Evolutionary conservation across 1,140 invertebrate species (phyloP).

Genomic region (Meloidogyne floridensis): DNA sequence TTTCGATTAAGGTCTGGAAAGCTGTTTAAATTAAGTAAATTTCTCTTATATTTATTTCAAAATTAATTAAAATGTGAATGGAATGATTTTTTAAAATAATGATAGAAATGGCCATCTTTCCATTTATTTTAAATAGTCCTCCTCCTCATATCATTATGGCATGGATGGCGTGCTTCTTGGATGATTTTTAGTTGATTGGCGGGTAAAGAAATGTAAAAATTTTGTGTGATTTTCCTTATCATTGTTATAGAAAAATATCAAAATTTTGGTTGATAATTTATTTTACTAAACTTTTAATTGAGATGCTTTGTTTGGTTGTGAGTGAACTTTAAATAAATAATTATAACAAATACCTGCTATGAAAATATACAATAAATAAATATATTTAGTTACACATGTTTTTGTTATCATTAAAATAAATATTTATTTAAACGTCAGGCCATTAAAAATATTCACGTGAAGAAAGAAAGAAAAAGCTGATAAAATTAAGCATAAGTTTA

Average conservation of each 20-base stretch:
- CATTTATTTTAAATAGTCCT: background rate
- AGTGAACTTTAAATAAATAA: too few relatives aligned
- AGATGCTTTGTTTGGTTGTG: background rate
- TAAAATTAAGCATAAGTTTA: too few relatives aligned
- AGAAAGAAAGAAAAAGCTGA: background rate
- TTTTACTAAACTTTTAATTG: background rate
- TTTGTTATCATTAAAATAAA: background rate
- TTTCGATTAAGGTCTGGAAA: too few relatives aligned
- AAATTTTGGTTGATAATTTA: background rate
- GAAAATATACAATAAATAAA: too few relatives aligned
- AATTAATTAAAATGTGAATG: background rate
- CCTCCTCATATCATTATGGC: background rate
- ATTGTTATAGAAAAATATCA: background rate
- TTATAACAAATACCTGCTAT: too few relatives aligned
- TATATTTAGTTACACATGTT: background rate
- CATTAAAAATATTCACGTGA: background rate
- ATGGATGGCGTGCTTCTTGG: background rate
- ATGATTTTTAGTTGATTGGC: background rate
- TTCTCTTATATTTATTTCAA: too few relatives aligned
- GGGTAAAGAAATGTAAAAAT: background rate
- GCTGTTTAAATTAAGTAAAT: too few relatives aligned
- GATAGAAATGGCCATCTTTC: background rate
- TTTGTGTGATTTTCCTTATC: background rate
- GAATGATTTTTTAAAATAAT: background rate
- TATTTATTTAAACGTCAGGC: slow-evolving; percentile 1